Conservation (phyloP, 1,140 invertebrate genomes). For the Stegodyphus dumicola region DNA sequence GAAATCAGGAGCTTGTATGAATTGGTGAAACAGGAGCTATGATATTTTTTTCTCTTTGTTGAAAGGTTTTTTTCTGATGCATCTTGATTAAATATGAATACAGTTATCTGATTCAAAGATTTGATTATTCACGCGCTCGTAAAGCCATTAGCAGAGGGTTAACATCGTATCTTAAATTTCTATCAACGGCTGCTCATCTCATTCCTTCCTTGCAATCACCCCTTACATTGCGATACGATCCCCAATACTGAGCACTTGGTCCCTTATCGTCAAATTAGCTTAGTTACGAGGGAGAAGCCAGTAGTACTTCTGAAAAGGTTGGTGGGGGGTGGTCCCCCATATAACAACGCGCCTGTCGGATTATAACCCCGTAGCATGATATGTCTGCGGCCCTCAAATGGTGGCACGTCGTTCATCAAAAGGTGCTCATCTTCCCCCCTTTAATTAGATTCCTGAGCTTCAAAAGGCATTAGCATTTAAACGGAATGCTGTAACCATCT, state of each 20-base stretch:
- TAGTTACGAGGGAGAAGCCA: conserved; percentile 33
- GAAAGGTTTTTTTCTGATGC: no score
- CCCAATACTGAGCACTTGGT: neutral
- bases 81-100: no score
- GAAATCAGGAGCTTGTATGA: no score
- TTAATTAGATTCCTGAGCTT: conserved; percentile 57
- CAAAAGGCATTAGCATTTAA: conserved; percentile 58
- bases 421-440: conserved; percentile 51
- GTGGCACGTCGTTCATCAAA: conserved; percentile 54
- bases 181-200: no score
- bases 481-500: conserved; percentile 47
- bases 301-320: conserved; percentile 13
- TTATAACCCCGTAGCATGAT: conserved; percentile 53
- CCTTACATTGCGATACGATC: neutral
- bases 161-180: no score
- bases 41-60: no score
- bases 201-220: no score
- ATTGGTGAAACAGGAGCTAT: no score
- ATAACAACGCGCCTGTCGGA: conserved; percentile 44
- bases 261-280: conserved; percentile 49
- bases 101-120: no score
- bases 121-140: no score
- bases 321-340: neutral
- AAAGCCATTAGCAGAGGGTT: no score
- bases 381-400: conserved; percentile 31